phyloP scores from a whole-genome alignment of 2,888 invertebrate species.

The Oscheius onirici region DNA sequence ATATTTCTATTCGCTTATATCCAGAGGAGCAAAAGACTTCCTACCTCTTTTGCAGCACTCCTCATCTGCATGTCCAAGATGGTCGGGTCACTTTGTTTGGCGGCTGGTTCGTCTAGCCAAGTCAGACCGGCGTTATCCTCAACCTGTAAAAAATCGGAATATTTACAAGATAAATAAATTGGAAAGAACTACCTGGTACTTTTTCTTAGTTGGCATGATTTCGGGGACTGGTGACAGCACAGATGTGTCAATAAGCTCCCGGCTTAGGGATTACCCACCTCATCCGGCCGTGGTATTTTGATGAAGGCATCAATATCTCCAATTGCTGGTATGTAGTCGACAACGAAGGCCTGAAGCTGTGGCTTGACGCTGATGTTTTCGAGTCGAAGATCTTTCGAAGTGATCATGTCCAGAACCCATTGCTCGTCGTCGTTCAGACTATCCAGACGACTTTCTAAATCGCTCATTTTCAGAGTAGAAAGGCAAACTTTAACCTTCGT shows the following conservation, averaged over 20 bases:
- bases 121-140: constrained; percentile 69
- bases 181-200: constrained; percentile 7
- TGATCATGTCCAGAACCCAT: constrained; percentile 25
- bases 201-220: constrained; percentile 25
- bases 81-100: constrained; percentile 94
- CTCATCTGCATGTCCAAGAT: constrained; percentile 89
- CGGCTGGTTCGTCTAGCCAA: constrained; percentile 86
- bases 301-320: constrained; percentile 98
- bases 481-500: constrained; percentile 15
- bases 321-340: constrained; percentile 95
- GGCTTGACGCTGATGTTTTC: constrained; percentile 78
- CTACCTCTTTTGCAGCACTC: constrained; percentile 77
- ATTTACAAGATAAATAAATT: neutral
- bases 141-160: constrained; percentile 42
- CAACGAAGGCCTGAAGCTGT: constrained; percentile 90
- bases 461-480: neutral
- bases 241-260: neutral
- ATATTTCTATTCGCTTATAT: no score
- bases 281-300: constrained; percentile 84
- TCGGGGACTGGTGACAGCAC: neutral
- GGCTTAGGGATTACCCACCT: constrained; percentile 38
- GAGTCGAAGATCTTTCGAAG: neutral
- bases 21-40: no score
- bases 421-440: constrained; percentile 23
- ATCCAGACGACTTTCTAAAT: neutral